phyloP scores from a whole-genome alignment of 2,113 vertebrate species.

The Stegastes partitus region DNA sequence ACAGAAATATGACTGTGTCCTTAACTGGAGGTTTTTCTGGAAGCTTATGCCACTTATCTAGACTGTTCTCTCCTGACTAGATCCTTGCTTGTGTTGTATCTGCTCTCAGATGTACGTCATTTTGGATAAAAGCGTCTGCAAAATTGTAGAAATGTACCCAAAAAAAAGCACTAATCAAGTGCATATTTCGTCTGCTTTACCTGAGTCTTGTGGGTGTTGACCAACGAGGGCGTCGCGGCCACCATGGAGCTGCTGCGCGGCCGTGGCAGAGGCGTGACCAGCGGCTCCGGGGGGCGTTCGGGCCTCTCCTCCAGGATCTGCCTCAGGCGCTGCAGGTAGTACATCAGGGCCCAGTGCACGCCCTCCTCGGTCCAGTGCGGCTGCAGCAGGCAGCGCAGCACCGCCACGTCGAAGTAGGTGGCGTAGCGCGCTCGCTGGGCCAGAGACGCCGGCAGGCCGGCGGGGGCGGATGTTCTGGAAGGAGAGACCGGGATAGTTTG shows the following conservation, averaged over 20 bases:
- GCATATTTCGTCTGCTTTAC: conserved; percentile 46
- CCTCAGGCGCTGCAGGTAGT: conserved; percentile 93
- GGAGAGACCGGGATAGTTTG: background rate
- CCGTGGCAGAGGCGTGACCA: conserved; percentile 88
- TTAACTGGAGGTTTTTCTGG: too few species aligned
- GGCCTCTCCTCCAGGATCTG: conserved; percentile 98
- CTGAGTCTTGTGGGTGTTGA: conserved; percentile 99
- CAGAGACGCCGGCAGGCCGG: conserved; percentile 82
- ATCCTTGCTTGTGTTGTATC: too few species aligned
- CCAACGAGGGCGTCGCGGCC: conserved; percentile 93
- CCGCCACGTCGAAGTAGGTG: conserved; percentile 97
- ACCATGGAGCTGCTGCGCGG: conserved; percentile 99
- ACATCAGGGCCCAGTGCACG: conserved; percentile 97
- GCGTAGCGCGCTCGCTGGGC: conserved; percentile 94
- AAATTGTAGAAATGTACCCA: too few species aligned
- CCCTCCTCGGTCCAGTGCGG: conserved; percentile 98
- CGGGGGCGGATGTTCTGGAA: conserved; percentile 79
- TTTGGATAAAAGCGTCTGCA: too few species aligned
- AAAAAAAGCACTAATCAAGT: too few species aligned
- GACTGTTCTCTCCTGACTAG: too few species aligned
- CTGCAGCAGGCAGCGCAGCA: conserved; percentile 96
- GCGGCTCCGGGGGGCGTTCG: conserved; percentile 88
- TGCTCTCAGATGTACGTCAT: too few species aligned
- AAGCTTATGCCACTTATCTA: too few species aligned
- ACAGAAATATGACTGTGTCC: too few species aligned